Evolutionary conservation across 2,113 vertebrate species (phyloP).

Genomic region (Sorex fumeus): DNA sequence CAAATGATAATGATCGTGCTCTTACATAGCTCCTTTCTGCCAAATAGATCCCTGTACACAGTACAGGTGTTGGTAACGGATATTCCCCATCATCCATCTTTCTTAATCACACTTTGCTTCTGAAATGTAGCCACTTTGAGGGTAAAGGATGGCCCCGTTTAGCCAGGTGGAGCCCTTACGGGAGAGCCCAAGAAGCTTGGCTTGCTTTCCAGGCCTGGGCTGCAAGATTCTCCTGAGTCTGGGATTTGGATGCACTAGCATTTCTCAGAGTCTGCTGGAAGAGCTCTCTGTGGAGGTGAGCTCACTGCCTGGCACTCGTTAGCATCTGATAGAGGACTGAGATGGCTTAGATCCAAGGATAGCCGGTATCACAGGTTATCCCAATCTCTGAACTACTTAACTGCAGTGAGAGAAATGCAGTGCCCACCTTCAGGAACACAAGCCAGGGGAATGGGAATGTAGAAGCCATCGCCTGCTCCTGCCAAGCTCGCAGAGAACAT

Average conservation of each 20-base stretch:
- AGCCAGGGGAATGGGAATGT: not conserved
- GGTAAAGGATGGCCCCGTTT: slow-evolving; percentile 70
- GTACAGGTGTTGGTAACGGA: slow-evolving; percentile 72
- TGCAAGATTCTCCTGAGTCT: not conserved
- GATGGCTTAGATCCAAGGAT: not conserved
- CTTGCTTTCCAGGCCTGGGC: slow-evolving; percentile 13
- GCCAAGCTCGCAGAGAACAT: not conserved
- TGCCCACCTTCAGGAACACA: not conserved
- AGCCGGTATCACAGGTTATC: not conserved
- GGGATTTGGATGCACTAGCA: not conserved
- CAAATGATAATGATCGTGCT: slow-evolving; percentile 71
- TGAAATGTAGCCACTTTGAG: slow-evolving; percentile 67
- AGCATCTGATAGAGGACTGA: not conserved
- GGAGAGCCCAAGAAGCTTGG: slow-evolving; percentile 35
- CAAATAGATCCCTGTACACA: slow-evolving; percentile 61
- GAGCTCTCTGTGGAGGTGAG: not conserved
- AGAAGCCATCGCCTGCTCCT: not conserved
- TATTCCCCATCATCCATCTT: slow-evolving; percentile 70
- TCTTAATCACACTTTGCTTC: slow-evolving; percentile 72
- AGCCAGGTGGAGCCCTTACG: slow-evolving; percentile 42
- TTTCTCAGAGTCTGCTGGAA: not conserved
- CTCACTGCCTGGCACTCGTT: not conserved
- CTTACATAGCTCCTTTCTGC: slow-evolving; percentile 63
- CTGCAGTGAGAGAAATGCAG: not conserved
- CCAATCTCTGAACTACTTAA: not conserved